Percentiles rank a stretch among this genome's conserved stretches.
phyloP scores from a whole-genome alignment of 2,888 invertebrate genomes.

The Lepidocyrtinus sp. region DNA sequence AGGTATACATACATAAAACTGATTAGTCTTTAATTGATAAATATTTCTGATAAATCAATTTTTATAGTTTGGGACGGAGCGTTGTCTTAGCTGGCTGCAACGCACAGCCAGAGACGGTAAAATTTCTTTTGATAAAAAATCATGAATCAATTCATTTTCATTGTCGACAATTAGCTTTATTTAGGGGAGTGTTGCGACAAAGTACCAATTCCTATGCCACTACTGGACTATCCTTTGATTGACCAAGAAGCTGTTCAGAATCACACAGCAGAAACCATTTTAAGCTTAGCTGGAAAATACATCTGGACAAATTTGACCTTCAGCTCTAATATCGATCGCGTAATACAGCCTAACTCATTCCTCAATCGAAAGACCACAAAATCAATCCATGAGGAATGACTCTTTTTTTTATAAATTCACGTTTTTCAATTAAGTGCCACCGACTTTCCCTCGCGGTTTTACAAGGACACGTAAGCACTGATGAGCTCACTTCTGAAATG shows the following conservation, averaged over 20 bases:
- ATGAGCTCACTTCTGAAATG: background rate
- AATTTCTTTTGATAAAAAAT: too few species aligned
- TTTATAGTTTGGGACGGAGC: slow-evolving; percentile 2
- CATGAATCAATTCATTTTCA: too few species aligned
- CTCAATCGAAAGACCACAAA: background rate
- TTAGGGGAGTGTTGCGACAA: slow-evolving; percentile 26
- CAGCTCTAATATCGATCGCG: slow-evolving; percentile 28
- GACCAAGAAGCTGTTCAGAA: slow-evolving; percentile 18
- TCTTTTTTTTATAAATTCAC: background rate
- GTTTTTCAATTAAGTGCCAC: slow-evolving; percentile 10
- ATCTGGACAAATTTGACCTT: slow-evolving; percentile 26
- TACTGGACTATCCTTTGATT: background rate
- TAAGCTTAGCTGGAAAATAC: slow-evolving; percentile 17
- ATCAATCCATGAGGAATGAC: background rate
- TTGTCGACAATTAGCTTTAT: too few species aligned
- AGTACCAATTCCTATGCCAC: slow-evolving; percentile 25
- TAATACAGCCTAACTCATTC: too few species aligned
- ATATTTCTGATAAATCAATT: background rate
- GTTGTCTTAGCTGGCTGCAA: slow-evolving; percentile 26
- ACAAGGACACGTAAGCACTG: background rate
- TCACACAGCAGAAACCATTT: slow-evolving; percentile 14
- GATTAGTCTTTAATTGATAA: background rate
- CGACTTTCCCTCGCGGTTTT: background rate
- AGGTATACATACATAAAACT: background rate
- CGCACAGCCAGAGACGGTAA: slow-evolving; percentile 11